Conservation (phyloP, 1,140 invertebrate genomes). For the Achroia grisella region DNA sequence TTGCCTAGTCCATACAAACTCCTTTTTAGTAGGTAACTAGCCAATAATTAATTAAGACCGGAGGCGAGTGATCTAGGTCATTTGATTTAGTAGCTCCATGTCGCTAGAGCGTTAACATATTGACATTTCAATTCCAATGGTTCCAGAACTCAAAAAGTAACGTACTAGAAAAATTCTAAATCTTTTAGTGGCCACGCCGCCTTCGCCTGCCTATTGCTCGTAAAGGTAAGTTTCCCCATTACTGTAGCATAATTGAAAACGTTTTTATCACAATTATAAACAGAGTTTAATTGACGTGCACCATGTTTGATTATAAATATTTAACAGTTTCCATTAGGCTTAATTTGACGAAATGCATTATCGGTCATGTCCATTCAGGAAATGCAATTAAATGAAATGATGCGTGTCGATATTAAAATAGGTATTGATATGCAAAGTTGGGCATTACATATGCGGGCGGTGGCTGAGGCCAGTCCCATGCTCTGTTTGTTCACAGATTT, state of each 20-base stretch:
- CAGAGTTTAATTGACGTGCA: slow-evolving; percentile 61
- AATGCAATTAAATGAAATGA: slow-evolving; percentile 68
- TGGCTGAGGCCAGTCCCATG: slow-evolving; percentile 39
- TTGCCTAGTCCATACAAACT: background rate
- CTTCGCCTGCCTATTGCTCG: slow-evolving; percentile 8
- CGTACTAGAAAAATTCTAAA: slow-evolving; percentile 17
- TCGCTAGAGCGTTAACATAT: slow-evolving; percentile 12
- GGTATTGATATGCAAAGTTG: slow-evolving; percentile 68
- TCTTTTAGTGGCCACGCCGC: slow-evolving; percentile 18
- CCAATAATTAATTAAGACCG: background rate
- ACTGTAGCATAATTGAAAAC: slow-evolving; percentile 46
- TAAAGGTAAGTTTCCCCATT: slow-evolving; percentile 37
- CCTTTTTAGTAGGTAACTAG: background rate
- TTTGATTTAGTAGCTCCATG: background rate
- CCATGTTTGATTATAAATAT: slow-evolving; percentile 51
- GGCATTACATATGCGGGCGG: slow-evolving; percentile 43
- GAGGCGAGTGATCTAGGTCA: background rate
- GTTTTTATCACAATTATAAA: slow-evolving; percentile 63
- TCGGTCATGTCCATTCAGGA: slow-evolving; percentile 30
- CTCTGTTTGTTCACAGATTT: slow-evolving; percentile 49
- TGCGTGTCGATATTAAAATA: slow-evolving; percentile 65
- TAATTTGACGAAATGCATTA: slow-evolving; percentile 31
- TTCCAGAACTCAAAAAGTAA: no score
- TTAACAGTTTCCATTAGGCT: slow-evolving; percentile 25
- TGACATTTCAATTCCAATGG: slow-evolving; percentile 24